These are phyloP conservation scores for Noctuana brunneofusca DNA, from an alignment of 2,888 invertebrate genomes.

Conservation along the genomic window DNA sequence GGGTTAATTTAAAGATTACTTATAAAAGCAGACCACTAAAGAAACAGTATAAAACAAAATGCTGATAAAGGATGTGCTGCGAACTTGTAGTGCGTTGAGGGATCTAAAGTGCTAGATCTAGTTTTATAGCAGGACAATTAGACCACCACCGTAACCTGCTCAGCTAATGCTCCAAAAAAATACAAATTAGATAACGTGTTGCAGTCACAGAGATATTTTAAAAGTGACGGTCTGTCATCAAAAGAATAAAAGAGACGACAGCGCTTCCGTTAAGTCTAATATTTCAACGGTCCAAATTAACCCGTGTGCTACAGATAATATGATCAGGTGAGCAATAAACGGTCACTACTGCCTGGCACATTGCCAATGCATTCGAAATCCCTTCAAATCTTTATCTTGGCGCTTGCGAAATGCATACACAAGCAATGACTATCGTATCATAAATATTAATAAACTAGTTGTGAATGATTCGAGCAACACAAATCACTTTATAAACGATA, in stretches of 20 bases:
- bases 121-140: too few relatives aligned
- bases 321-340: constrained; percentile 34
- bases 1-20: too few relatives aligned
- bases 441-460: constrained; percentile 29
- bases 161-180: too few relatives aligned
- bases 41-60: too few relatives aligned
- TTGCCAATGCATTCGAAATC: constrained; percentile 32
- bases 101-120: too few relatives aligned
- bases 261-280: constrained; percentile 10
- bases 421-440: constrained; percentile 20
- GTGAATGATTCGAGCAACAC: constrained; percentile 27
- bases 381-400: constrained; percentile 29
- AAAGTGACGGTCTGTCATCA: constrained; percentile 5
- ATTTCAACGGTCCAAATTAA: constrained; percentile 29
- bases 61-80: too few relatives aligned
- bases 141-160: too few relatives aligned
- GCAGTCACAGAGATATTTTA: background rate
- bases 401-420: constrained; percentile 30
- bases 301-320: constrained; percentile 14
- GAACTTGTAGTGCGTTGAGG: too few relatives aligned
- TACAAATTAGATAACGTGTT: too few relatives aligned
- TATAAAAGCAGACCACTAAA: too few relatives aligned
- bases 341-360: constrained; percentile 31
- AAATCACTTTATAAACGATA: constrained; percentile 12
- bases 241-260: constrained; percentile 6